Conservation (phyloP, 2,113 vertebrate species). For the Genyomyrus donnyi region DNA sequence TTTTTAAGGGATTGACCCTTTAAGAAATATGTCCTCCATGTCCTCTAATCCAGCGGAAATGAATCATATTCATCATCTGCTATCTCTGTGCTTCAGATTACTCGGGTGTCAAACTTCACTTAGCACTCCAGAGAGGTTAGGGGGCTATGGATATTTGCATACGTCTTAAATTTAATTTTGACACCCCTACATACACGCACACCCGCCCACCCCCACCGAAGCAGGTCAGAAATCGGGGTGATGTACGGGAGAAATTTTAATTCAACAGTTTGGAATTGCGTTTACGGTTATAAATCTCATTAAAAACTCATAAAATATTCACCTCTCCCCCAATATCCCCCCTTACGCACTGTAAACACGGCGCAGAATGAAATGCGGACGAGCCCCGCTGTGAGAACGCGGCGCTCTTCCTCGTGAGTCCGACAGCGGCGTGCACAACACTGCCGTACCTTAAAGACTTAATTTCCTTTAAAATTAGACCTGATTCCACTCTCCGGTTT, state of each 20-base stretch:
- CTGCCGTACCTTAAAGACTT: slow-evolving; percentile 27
- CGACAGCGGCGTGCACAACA: background rate
- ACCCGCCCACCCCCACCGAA: background rate
- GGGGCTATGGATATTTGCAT: slow-evolving; percentile 7
- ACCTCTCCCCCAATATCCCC: slow-evolving; percentile 39
- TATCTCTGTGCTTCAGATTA: background rate
- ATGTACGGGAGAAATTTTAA: slow-evolving; percentile 11
- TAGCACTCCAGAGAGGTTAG: background rate
- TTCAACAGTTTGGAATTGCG: slow-evolving; percentile 30
- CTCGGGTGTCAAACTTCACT: background rate
- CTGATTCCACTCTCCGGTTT: slow-evolving; percentile 26
- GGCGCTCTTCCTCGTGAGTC: slow-evolving; percentile 4
- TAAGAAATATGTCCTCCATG: background rate
- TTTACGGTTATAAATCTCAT: slow-evolving; percentile 32
- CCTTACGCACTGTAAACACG: slow-evolving; percentile 31
- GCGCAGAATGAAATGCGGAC: slow-evolving; percentile 29
- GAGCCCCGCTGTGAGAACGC: slow-evolving; percentile 7
- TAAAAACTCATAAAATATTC: slow-evolving; percentile 47
- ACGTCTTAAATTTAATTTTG: background rate
- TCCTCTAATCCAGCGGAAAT: slow-evolving; percentile 4
- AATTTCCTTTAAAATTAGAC: slow-evolving; percentile 17
- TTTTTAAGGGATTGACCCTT: background rate
- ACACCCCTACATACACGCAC: background rate
- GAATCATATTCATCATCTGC: background rate
- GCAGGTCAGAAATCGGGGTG: background rate